These are phyloP conservation scores for Polydesmus complanatus DNA, from an alignment of 2,888 invertebrate species.

Conservation along the genomic window DNA sequence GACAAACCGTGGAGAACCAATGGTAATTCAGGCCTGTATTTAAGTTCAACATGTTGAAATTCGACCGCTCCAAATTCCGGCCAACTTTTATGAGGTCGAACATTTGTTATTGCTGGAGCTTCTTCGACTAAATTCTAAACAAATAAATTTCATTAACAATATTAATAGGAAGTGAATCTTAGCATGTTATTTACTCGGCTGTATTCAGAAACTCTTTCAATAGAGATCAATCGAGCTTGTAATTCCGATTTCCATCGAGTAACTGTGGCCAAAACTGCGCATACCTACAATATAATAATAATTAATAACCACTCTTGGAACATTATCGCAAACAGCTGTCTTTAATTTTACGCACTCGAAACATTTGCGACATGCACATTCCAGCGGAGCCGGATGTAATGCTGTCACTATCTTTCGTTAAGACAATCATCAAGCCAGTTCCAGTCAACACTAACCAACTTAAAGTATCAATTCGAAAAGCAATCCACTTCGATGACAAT, in stretches of 20 bases:
- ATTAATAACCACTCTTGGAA: not conserved
- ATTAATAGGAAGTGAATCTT: not conserved
- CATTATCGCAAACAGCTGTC: not conserved
- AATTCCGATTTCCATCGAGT: constrained; percentile 29
- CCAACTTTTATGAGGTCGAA: constrained; percentile 31
- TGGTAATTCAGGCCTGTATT: constrained; percentile 32
- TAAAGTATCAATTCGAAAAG: constrained; percentile 33
- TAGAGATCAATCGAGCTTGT: constrained; percentile 34
- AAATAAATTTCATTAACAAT: not conserved
- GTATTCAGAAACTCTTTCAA: constrained; percentile 34
- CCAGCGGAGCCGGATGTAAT: constrained; percentile 35
- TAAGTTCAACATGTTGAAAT: constrained; percentile 31
- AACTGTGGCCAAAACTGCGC: constrained; percentile 27
- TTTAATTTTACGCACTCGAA: constrained; percentile 34
- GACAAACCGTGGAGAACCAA: constrained; percentile 36
- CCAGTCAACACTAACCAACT: constrained; percentile 32
- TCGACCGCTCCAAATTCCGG: constrained; percentile 32
- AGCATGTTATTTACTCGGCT: constrained; percentile 27
- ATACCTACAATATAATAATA: constrained; percentile 23
- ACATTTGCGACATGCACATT: constrained; percentile 39
- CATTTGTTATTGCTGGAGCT: constrained; percentile 24
- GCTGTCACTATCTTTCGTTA: constrained; percentile 28
- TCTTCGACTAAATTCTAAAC: constrained; percentile 27
- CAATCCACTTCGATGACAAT: constrained; percentile 36
- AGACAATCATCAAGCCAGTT: constrained; percentile 36